Evolutionary conservation across 1,140 invertebrate genomes (phyloP), one percentile per base, ranked within the genome.

Genomic region (Temnothorax nylanderi): DNA sequence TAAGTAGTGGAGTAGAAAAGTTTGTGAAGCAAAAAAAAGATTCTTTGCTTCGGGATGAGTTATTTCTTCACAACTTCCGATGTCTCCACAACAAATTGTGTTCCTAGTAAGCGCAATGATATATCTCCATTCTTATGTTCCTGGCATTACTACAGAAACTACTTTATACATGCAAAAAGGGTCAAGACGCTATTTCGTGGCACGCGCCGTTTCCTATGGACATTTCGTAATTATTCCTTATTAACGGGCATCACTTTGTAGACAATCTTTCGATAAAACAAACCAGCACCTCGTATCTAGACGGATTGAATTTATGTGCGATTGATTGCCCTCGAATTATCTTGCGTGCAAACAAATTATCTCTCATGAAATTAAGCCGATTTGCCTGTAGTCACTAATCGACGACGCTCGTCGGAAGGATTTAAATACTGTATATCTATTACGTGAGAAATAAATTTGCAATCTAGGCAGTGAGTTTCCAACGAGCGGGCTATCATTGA

Each of bases 371-470:
- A 82, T 72, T 72, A 71, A 58, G 5, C 37, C 16, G 37, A 41
- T 56, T 44, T 16, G 47, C 8, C 26, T 78, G n/a, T 26, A 67
- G 37, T 51, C n/a, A 16, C 60, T 71, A 58, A 75, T 84, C 56
- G 26, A 74, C 41, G 26, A 34, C 54, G 51, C 37, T 37, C 11
- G 54, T 72, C 37, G 54, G n/a, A 51, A 72, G 34, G 16, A 74
- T 49, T 74, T 44, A 18, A 47, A 60, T 34, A 13, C 26, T 26
- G 26, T 26, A 26, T 26, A 32, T 84, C 56, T 60, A 26, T 74
- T 75, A n/a, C 26, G 41, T 13, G 41, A 84, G 32, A 75, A 84
- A 72, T 84, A 75, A 84, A 72, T 84, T 84, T 34, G 13, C 69
- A 60, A 56, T 75, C 37, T 84, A 7, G 13, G 2, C 44, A 32